Evolutionary conservation across 2,888 invertebrate species (phyloP), one percentile per base, ranked within the genome.

Genomic region (Amblyteles armatorius): DNA sequence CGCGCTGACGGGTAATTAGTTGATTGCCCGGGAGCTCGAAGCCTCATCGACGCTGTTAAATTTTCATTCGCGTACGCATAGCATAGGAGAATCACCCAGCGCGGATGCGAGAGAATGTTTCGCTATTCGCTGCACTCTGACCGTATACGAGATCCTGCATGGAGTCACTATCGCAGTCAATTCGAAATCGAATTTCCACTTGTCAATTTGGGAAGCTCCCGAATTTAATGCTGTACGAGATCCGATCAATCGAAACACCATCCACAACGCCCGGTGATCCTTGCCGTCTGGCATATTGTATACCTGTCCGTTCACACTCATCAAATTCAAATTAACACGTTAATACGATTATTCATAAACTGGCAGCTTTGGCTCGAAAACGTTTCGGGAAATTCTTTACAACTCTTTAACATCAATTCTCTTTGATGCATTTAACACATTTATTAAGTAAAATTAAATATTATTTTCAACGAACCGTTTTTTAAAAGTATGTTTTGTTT

Each of bases 191-290:
- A 69, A 76, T 79, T 79, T 84, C 44, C 71, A 44, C 71, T 40
- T 55, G 84, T 79, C 84, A 82, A 82, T 84, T 79, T 79, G 65
- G 50, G 48, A 33, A 78, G 65, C 22, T 57, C 65, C 84, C 63
- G n/a, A 78, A 78, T 82, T 74, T 36, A 67, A 74, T 74, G 82
- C 78, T 74, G 68, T 65, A 67, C 74, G 69, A 82, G 78, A 73
- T 81, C 44, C 77, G 77, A 73, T 50, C 52, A 57, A 33, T 48
- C 19, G 22, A 76, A 77, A 36, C 48, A 40, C 40, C 50, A 4
- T 36, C 22, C 52, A 13, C 63, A 5, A n/a, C 7, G n/a, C 26
- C 6, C 67, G 40, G 11, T 57, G 22, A 65, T 73, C 40, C 65
- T 57, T 22, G 48, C 55, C 67, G 5, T 29, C 22, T 60, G 63